A percentile compares a stretch with the other conserved stretches of the same genome.
These are phyloP conservation scores for Phasianus colchicus DNA, from an alignment of 2,113 vertebrate species.

Conservation along the genomic window DNA sequence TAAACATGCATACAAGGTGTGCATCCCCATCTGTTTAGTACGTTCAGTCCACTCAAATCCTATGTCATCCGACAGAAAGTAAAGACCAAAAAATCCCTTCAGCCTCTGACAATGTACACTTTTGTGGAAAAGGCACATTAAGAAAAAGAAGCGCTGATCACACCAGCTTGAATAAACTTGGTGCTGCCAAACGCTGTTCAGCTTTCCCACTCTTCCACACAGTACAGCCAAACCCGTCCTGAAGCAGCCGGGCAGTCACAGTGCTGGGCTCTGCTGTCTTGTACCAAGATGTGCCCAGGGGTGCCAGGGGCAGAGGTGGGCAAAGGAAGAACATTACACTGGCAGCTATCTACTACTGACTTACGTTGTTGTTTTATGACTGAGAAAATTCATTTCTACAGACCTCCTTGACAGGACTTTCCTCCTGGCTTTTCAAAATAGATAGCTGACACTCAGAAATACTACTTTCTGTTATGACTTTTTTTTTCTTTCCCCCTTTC, in stretches of 20 bases:
- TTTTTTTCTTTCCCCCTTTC: neutral
- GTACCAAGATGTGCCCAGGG: neutral
- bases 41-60: neutral
- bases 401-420: constrained; percentile 43
- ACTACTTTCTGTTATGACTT: neutral
- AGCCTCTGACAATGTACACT: neutral
- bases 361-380: constrained; percentile 37
- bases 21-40: neutral
- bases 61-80: neutral
- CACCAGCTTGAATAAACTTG: neutral
- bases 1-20: neutral
- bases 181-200: neutral
- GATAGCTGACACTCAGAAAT: constrained; percentile 36
- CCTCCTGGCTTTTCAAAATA: constrained; percentile 51
- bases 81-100: neutral
- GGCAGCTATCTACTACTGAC: neutral
- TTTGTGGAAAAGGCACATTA: neutral
- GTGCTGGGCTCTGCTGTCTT: neutral
- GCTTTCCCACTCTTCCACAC: neutral
- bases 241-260: neutral
- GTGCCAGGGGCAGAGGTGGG: accelerated
- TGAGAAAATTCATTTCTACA: constrained; percentile 54
- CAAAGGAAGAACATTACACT: accelerated
- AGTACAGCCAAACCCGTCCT: neutral
- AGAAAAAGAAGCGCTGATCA: constrained; percentile 13